These are phyloP conservation scores for Xenus cinereus DNA, from an alignment of 2,113 vertebrate species.

Conservation along the genomic window DNA sequence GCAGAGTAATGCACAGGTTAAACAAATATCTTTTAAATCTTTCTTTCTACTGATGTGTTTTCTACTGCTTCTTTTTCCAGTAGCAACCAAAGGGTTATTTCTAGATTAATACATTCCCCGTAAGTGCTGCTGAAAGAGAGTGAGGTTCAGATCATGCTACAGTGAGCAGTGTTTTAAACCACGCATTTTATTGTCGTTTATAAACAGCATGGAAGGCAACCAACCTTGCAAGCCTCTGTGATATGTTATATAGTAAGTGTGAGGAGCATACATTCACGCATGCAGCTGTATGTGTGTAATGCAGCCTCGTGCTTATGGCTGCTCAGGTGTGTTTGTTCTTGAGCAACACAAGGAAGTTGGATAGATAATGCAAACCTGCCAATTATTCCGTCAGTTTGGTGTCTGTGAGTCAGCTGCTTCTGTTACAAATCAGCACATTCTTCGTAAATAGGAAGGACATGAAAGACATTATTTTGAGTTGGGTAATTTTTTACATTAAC, in stretches of 20 bases:
- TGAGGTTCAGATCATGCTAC: not conserved
- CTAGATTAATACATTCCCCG: not conserved
- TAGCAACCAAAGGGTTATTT: not conserved
- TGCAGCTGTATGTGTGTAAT: conserved; percentile 1
- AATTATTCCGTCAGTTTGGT: not conserved
- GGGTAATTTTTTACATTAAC: not conserved
- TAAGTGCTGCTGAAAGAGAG: not conserved
- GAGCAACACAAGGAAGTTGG: not conserved
- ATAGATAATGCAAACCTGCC: not conserved
- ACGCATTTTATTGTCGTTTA: not conserved
- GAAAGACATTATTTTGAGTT: not conserved
- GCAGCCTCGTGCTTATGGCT: not conserved
- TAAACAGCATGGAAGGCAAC: not conserved
- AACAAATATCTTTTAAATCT: not conserved
- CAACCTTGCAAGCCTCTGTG: not conserved
- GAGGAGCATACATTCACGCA: not conserved
- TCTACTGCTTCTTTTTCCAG: not conserved
- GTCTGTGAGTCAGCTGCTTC: not conserved
- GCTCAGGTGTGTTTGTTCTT: not conserved
- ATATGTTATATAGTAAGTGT: not conserved
- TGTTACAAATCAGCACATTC: not conserved
- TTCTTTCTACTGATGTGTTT: not conserved
- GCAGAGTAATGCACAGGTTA: not conserved
- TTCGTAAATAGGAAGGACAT: not conserved
- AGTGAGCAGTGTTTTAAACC: not conserved